These are phyloP conservation scores for Tapirus terrestris DNA, from an alignment of 2,113 vertebrate species.

Conservation along the genomic window DNA sequence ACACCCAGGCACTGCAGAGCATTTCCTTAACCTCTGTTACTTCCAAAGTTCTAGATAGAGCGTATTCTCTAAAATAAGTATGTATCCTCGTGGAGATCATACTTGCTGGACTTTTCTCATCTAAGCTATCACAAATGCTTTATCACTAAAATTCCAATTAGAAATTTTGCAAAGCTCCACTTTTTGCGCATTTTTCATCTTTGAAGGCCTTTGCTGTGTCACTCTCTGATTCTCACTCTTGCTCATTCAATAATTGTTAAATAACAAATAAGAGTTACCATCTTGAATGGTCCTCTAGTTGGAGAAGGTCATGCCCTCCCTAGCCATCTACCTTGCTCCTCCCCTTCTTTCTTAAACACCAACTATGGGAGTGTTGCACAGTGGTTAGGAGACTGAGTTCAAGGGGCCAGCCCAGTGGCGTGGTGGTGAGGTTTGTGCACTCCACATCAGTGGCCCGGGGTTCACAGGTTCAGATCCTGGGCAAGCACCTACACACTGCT, in stretches of 20 bases:
- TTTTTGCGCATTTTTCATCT: neutral
- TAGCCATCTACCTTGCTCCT: neutral
- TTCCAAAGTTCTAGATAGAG: neutral
- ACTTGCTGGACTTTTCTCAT: neutral
- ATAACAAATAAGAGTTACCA: neutral
- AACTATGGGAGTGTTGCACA: neutral
- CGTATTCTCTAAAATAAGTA: neutral
- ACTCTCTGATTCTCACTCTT: accelerated
- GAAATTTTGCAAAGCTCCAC: neutral
- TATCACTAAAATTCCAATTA: neutral
- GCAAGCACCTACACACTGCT: too few species aligned
- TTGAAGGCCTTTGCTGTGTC: neutral
- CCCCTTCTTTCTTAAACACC: neutral
- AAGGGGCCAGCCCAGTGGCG: too few species aligned
- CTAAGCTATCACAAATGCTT: neutral
- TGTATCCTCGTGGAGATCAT: neutral
- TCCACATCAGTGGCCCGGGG: too few species aligned
- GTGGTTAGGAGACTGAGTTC: neutral
- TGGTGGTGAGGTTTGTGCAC: too few species aligned
- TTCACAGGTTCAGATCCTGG: too few species aligned
- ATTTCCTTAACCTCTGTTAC: neutral
- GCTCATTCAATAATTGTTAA: neutral
- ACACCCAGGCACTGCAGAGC: neutral
- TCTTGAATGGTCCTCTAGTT: accelerated
- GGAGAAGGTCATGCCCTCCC: accelerated